A percentile compares a stretch with the other conserved stretches of the same genome.
These are phyloP conservation scores for Nephrocerus scutellatus DNA, from an alignment of 2,888 invertebrate species.

Conservation along the genomic window DNA sequence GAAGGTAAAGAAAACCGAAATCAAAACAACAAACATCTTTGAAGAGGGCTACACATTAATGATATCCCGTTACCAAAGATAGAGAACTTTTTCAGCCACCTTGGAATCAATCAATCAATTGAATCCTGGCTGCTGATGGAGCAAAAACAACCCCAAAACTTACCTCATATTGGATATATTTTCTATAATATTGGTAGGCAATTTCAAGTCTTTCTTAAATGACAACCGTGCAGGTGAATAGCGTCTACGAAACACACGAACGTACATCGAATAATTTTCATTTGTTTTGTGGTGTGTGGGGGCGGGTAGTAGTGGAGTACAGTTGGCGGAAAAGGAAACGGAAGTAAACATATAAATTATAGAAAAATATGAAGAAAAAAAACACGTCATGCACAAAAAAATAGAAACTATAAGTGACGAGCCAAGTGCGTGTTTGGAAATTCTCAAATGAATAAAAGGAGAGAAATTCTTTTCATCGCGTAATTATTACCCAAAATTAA, in stretches of 20 bases:
- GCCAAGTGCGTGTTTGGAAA: constrained; percentile 5
- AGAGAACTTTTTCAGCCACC: too few species aligned
- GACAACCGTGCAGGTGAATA: constrained; percentile 77
- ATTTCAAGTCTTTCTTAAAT: constrained; percentile 74
- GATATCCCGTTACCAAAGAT: too few species aligned
- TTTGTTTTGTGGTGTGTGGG: too few species aligned
- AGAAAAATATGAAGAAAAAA: constrained; percentile 20
- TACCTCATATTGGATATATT: constrained; percentile 70
- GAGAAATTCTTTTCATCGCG: constrained; percentile 2
- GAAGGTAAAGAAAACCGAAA: too few species aligned
- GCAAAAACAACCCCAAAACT: too few species aligned
- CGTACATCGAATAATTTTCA: too few species aligned
- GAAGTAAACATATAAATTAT: constrained; percentile 18
- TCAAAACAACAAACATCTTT: too few species aligned
- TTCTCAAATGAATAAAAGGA: constrained; percentile 4
- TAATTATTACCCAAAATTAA: constrained; percentile 69
- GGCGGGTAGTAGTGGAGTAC: too few species aligned
- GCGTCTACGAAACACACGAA: constrained; percentile 63
- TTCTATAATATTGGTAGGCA: constrained; percentile 70
- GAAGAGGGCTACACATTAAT: too few species aligned
- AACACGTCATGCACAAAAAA: constrained; percentile 14
- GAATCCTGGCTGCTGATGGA: too few species aligned
- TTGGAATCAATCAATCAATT: too few species aligned
- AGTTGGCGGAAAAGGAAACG: too few species aligned
- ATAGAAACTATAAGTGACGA: constrained; percentile 5